Conservation (phyloP, 2,797 vertebrate species). For the Melopsittacus undulatus region DNA sequence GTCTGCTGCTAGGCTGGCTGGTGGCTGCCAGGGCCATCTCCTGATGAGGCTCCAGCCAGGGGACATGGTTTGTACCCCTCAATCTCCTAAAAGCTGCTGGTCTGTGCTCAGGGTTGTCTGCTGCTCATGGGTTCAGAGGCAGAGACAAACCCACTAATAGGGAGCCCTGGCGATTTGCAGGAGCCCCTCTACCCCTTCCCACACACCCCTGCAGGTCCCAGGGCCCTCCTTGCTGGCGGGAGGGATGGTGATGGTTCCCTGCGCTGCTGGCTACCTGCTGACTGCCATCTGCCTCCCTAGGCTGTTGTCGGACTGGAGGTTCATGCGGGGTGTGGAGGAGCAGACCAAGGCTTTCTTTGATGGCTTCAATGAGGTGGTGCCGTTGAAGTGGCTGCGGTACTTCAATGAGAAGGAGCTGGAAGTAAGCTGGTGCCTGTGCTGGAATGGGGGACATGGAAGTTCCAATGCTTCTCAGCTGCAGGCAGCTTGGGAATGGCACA, state of each 20-base stretch:
- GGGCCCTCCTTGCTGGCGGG: not conserved
- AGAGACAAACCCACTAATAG: not conserved
- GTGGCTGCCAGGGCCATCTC: not conserved
- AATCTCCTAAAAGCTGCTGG: accelerated
- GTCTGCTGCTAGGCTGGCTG: not conserved
- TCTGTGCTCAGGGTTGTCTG: not conserved
- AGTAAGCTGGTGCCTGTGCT: conserved; percentile 72
- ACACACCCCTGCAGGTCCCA: accelerated
- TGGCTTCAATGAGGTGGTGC: conserved; percentile 95
- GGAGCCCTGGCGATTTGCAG: not conserved
- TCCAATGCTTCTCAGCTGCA: too few species aligned
- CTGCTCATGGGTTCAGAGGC: not conserved
- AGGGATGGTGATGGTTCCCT: not conserved
- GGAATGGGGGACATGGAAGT: accelerated
- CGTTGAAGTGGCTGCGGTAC: conserved; percentile 94
- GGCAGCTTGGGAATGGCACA: accelerated
- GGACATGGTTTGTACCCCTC: not conserved
- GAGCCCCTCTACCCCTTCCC: not conserved
- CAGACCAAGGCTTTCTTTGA: conserved; percentile 97
- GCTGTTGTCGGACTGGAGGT: conserved; percentile 94
- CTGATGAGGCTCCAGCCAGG: not conserved
- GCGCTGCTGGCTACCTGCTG: accelerated
- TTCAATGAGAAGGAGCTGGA: conserved; percentile 97
- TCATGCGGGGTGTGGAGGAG: conserved; percentile 93
- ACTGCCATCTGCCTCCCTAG: conserved; percentile 61